Percentiles rank a stretch among this genome's conserved stretches.
These are phyloP conservation scores for Acanthosepion esculentum DNA, from an alignment of 2,888 invertebrate genomes.

Conservation along the genomic window DNA sequence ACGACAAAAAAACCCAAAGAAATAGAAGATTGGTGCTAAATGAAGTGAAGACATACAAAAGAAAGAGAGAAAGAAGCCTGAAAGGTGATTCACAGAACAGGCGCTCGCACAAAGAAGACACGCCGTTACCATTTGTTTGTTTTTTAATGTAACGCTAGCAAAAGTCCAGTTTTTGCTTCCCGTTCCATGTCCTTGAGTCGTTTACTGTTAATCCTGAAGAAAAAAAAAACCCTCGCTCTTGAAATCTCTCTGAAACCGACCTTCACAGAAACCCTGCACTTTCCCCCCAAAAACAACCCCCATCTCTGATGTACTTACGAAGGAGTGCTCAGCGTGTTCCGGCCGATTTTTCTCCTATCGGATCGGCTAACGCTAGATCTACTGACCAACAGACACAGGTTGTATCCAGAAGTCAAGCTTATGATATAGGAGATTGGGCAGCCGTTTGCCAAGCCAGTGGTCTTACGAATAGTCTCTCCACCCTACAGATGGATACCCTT, in stretches of 20 bases:
- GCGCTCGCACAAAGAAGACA: background rate
- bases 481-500: slow-evolving; percentile 8
- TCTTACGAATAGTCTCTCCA: background rate
- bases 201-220: background rate
- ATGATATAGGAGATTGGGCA: background rate
- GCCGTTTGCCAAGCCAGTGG: background rate
- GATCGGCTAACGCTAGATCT: background rate
- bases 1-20: background rate
- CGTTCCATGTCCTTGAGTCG: background rate
- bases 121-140: background rate
- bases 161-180: background rate
- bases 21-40: background rate
- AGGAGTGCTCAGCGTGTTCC: background rate
- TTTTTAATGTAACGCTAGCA: background rate
- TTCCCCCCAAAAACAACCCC: background rate
- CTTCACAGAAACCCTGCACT: background rate
- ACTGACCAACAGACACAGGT: background rate
- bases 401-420: background rate
- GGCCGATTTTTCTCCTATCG: background rate
- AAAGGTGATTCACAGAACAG: background rate
- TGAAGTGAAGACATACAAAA: background rate
- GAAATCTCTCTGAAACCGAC: no score
- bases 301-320: background rate
- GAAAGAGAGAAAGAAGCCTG: background rate
- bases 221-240: background rate